Conservation (phyloP, 2,113 vertebrate species). For the Thunnus maccoyii region DNA sequence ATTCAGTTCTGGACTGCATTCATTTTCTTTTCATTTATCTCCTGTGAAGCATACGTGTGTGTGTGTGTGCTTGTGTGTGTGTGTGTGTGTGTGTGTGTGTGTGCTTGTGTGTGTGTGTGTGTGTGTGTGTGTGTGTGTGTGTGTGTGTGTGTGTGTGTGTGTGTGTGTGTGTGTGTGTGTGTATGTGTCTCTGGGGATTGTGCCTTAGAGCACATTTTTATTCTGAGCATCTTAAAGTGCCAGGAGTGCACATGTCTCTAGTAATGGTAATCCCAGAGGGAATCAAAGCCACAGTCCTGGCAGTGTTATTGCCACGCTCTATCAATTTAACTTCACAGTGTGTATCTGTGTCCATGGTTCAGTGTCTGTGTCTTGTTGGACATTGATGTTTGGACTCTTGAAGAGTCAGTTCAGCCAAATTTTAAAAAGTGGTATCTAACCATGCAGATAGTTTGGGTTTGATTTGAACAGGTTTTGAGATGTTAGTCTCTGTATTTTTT, state of each 20-base stretch:
- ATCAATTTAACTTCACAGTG: constrained; percentile 40
- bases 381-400: constrained; percentile 1
- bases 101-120: not conserved
- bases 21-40: constrained; percentile 60
- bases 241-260: constrained; percentile 42
- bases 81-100: not conserved
- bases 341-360: constrained; percentile 2
- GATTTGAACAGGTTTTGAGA: not conserved
- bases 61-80: too few relatives aligned
- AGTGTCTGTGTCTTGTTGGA: not conserved
- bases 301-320: constrained; percentile 27
- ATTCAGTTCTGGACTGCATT: constrained; percentile 37
- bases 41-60: not conserved
- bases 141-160: constrained; percentile 2
- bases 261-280: constrained; percentile 46
- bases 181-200: constrained; percentile 20
- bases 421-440: not conserved
- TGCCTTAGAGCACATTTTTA: constrained; percentile 29
- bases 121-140: not conserved
- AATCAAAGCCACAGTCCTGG: constrained; percentile 55
- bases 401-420: not conserved
- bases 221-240: constrained; percentile 39
- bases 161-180: not conserved
- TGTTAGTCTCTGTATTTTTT: too few relatives aligned
- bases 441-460: not conserved